Base-by-base conservation (phyloP, 2,888 invertebrate genomes). In the Colostygia pectinataria region DNA sequence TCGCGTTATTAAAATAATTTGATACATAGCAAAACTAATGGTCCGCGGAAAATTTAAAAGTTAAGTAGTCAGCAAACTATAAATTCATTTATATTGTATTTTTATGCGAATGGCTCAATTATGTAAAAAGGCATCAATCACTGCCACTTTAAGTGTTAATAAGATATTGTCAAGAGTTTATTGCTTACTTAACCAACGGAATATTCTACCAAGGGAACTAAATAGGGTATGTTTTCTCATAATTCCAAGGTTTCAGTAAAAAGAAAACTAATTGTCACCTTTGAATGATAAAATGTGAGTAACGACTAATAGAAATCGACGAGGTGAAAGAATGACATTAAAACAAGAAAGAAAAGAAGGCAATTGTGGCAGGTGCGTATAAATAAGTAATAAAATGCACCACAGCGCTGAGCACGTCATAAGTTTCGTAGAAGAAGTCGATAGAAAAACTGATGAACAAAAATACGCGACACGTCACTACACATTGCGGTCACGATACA, bases 311-410 rank as follows among this genome's bases (percentile, higher is more conserved):
- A 55, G 46, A 43, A 45, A 41, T 47, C 36, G 47, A 60, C 60
- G 61, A 63, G 61, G 56, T 65, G 58, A 64, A 65, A 67, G 61
- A 68, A 68, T 59, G 57, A 50, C 53, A 65, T 63, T 62, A 64
- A 57, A 63, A 42, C 34, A 14, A 56, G 59, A 57, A 63, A 51
- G 55, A 61, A 61, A 55, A 49, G 55, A 57, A 61, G 49, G 55
- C 56, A 60, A 63, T 62, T 50, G 55, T 57, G 20, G 59, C 65
- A 68, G 62, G 62, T 66, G 68, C 56, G 59, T 64, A 65, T 69
- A 60, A 57, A 50, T 55, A 55, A 58, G 65, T 65, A 63, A 63
- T 68, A 59, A 60, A 63, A 55, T 63, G 59, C 55, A 44, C 42
- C 47, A 20, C 54, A 43, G 52, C 61, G 39, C 56, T 59, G 56